These are phyloP conservation scores for Drosophila meridionalis DNA, from an alignment of 2,888 invertebrate genomes.

Conservation along the genomic window DNA sequence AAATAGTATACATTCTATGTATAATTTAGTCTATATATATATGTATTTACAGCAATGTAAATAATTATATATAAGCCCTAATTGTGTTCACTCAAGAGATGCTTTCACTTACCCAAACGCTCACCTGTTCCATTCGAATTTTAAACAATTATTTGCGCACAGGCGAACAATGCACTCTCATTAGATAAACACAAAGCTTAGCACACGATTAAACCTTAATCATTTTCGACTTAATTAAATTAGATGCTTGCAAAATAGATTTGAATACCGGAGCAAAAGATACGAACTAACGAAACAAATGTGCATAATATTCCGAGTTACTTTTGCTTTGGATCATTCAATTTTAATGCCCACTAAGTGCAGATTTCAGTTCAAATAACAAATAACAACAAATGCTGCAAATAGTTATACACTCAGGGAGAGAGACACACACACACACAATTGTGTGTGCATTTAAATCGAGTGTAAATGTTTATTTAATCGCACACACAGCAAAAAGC, in stretches of 20 bases:
- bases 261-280: background rate
- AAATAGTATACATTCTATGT: no score
- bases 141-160: background rate
- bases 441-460: constrained; percentile 50
- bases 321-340: constrained; percentile 13
- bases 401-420: constrained; percentile 21
- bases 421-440: background rate
- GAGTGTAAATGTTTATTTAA: constrained; percentile 64
- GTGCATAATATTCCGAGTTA: constrained; percentile 18
- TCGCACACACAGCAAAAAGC: constrained; percentile 32
- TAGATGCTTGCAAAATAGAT: constrained; percentile 10
- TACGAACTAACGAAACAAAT: constrained; percentile 4
- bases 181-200: background rate
- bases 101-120: background rate
- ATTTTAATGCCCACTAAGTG: constrained; percentile 13
- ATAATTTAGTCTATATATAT: background rate
- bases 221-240: constrained; percentile 18
- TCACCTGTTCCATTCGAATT: background rate
- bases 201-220: constrained; percentile 6
- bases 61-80: background rate
- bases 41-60: background rate
- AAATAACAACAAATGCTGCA: constrained; percentile 26
- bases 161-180: background rate
- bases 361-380: constrained; percentile 20
- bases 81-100: background rate